These are phyloP conservation scores for Macrocentrus cingulum DNA, from an alignment of 1,140 invertebrate genomes.

Conservation along the genomic window DNA sequence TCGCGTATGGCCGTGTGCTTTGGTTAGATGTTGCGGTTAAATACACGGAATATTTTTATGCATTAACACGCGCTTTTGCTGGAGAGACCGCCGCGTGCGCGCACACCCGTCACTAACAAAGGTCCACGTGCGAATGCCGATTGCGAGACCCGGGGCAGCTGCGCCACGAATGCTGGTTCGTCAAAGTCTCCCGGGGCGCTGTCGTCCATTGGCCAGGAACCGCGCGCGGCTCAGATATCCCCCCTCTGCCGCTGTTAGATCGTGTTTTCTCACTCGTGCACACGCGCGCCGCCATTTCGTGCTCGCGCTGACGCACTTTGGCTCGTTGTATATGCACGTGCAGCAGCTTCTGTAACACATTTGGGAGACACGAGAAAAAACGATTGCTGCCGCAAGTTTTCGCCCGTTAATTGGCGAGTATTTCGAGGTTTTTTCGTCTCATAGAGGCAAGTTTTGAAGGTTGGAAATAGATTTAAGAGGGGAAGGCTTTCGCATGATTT, in stretches of 20 bases:
- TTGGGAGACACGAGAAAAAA: too few relatives aligned
- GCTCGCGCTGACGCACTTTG: not conserved
- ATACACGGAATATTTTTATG: not conserved
- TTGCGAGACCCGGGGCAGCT: conserved; percentile 34
- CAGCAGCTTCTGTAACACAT: conserved; percentile 1
- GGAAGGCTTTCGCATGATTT: too few relatives aligned
- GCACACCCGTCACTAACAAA: conserved; percentile 45
- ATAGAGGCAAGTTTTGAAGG: too few relatives aligned
- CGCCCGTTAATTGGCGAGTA: too few relatives aligned
- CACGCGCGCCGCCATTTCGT: not conserved
- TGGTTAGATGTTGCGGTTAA: not conserved
- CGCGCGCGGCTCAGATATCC: conserved; percentile 15
- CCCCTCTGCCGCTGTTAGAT: conserved; percentile 4
- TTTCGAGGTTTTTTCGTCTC: too few relatives aligned
- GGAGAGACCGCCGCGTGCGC: conserved; percentile 15
- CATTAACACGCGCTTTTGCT: conserved; percentile 19
- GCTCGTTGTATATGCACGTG: not conserved
- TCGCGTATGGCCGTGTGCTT: too few relatives aligned
- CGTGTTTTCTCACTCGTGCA: not conserved
- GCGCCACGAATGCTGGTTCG: conserved; percentile 38
- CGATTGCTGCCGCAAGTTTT: too few relatives aligned
- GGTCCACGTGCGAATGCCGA: conserved; percentile 56
- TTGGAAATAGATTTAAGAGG: too few relatives aligned
- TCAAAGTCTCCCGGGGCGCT: conserved; percentile 30
- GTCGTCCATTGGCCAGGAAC: conserved; percentile 25